Evolutionary conservation across 2,888 invertebrate genomes (phyloP).

Genomic region (Macaria notata): DNA sequence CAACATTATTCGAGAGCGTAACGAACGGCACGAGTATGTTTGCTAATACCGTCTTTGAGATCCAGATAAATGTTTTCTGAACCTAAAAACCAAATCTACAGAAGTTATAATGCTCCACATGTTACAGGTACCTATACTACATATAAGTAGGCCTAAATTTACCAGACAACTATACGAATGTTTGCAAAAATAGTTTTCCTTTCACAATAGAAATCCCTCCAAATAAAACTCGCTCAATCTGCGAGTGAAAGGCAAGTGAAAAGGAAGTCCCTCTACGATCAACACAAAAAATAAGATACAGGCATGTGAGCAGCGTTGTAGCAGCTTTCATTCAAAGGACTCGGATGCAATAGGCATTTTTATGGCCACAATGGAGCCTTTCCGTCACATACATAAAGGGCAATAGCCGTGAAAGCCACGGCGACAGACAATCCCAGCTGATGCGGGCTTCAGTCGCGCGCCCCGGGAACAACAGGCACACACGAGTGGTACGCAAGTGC

Average conservation of each 20-base stretch:
- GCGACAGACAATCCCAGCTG: constrained; percentile 36
- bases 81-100: no score
- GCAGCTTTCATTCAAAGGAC: constrained; percentile 13
- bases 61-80: no score
- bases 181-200: no score
- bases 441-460: constrained; percentile 28
- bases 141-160: no score
- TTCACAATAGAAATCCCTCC: no score
- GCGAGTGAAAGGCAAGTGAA: constrained; percentile 3
- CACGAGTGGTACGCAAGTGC: background rate
- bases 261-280: constrained; percentile 14
- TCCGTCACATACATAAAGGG: constrained; percentile 36
- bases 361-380: constrained; percentile 26
- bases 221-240: no score
- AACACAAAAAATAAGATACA: background rate
- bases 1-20: no score
- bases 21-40: no score
- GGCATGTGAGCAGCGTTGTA: background rate
- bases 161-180: no score
- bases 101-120: no score
- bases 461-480: constrained; percentile 25
- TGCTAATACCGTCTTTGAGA: no score
- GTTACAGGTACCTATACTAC: no score
- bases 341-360: constrained; percentile 23
- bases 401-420: constrained; percentile 36